Evolutionary conservation across 2,888 invertebrate species (phyloP).

Genomic region (Agrotis ipsilon): DNA sequence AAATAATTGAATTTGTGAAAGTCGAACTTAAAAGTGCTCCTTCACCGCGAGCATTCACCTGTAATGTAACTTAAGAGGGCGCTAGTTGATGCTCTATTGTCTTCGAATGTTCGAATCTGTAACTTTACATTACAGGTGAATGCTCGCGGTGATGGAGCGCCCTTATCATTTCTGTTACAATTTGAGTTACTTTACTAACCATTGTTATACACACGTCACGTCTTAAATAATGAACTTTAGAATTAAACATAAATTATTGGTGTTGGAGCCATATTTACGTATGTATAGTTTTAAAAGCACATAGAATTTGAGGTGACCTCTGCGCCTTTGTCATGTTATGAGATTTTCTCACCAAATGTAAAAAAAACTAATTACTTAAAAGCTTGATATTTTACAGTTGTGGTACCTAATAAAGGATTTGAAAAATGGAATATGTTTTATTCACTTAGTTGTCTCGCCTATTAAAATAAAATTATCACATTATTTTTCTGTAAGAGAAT

Average conservation of each 20-base stretch:
- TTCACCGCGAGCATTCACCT: too few species aligned
- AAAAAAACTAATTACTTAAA: slow-evolving; percentile 25
- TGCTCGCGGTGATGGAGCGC: too few species aligned
- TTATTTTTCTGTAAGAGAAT: background rate
- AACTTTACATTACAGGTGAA: too few species aligned
- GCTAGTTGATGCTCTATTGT: too few species aligned
- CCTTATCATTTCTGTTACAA: too few species aligned
- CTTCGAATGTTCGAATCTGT: too few species aligned
- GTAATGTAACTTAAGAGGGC: too few species aligned
- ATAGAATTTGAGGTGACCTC: slow-evolving; percentile 30
- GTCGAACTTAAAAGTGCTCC: too few species aligned
- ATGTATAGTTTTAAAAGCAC: slow-evolving; percentile 24
- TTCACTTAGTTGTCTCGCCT: background rate
- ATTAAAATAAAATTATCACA: background rate
- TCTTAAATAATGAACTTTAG: background rate
- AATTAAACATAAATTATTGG: background rate
- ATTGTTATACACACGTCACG: too few species aligned
- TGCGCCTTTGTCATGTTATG: slow-evolving; percentile 22
- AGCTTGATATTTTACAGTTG: slow-evolving; percentile 58
- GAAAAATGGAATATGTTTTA: slow-evolving; percentile 9
- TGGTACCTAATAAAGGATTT: slow-evolving; percentile 61
- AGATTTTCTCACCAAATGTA: slow-evolving; percentile 32
- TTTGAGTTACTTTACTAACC: too few species aligned
- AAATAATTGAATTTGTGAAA: too few species aligned
- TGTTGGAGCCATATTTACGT: slow-evolving; percentile 14